These are phyloP conservation scores for Helicoverpa zea DNA, from an alignment of 1,140 invertebrate genomes.

Conservation along the genomic window DNA sequence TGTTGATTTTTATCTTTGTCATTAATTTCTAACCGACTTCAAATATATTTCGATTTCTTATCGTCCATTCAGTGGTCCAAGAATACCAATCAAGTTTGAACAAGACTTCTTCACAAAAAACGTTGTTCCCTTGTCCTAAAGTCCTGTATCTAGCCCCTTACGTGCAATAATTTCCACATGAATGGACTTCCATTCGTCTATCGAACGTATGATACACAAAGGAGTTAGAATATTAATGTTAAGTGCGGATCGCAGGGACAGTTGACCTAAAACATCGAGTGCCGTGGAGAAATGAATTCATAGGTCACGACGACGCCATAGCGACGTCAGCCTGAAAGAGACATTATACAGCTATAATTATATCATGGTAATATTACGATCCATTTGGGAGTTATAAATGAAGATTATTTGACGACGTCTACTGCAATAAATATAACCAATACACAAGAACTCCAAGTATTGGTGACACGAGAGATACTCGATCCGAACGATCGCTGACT, in stretches of 20 bases:
- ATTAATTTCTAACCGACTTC: not conserved
- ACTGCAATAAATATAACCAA: not conserved
- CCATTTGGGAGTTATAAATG: not conserved
- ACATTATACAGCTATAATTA: not conserved
- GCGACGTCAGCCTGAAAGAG: not conserved
- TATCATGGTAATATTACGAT: not conserved
- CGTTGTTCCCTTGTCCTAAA: not conserved
- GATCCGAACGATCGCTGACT: not conserved
- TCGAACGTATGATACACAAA: conserved; percentile 38
- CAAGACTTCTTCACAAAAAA: no score
- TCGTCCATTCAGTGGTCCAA: no score
- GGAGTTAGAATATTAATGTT: conserved; percentile 42
- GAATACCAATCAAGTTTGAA: no score
- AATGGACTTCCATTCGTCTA: not conserved
- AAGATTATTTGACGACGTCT: not conserved
- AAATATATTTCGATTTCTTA: no score
- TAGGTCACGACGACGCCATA: conserved; percentile 49
- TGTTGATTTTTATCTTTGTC: not conserved
- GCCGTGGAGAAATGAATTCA: conserved; percentile 52
- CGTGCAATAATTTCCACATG: not conserved
- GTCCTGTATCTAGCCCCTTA: not conserved
- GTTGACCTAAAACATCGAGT: conserved; percentile 47
- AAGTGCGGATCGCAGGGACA: conserved; percentile 38
- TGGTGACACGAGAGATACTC: conserved; percentile 12
- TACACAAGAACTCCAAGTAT: not conserved